Base-by-base conservation (phyloP, 2,797 vertebrate species). In the Serranus cabrilla region DNA sequence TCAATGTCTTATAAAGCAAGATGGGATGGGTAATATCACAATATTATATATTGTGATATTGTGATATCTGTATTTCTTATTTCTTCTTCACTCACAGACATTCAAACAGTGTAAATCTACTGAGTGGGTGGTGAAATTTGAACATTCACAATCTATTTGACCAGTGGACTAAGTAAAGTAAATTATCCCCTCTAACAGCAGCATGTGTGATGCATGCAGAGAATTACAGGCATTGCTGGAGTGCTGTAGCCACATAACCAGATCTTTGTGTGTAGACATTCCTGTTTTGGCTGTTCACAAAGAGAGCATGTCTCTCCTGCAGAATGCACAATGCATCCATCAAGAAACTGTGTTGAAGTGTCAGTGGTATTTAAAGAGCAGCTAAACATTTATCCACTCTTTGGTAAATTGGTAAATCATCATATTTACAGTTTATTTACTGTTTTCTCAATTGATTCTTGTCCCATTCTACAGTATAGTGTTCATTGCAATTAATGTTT, bases 251-350 rank as follows among this genome's bases (percentile, higher is more conserved):
- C 11, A 25, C 31, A 71, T 27, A 59, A 66, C 23, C 46, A 67
- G 23, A 64, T 67, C 63, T 67, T 62, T 68, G 40, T 79, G 11
- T 27, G 14, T 12, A 40, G 37, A 50, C 46, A 58, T 80, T 59
- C 17, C 34, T 66, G 31, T 47, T 61, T 51, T 60, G 27, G 21
- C 51, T 63, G n/a, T 18, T 67, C 6, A 50, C 34, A n/a, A 13
- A n/a, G 17, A 3, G 23, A 42, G 3, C 37, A 37, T 54, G 59
- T 69, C 9, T 8, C 27, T 65, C 20, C 56, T 74, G 23, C 45
- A 75, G 20, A 49, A 34, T 40, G 17, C 47, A 58, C 16, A 34
- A 27, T 27, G 20, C 11, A n/a, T 62, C 34, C 6, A 20, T 71
- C 25, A 51, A 12, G 31, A 42, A 23, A 13, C 0, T 5, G 16